Evolutionary conservation across 2,888 invertebrate species (phyloP).

Genomic region (Ethmia dodecea): DNA sequence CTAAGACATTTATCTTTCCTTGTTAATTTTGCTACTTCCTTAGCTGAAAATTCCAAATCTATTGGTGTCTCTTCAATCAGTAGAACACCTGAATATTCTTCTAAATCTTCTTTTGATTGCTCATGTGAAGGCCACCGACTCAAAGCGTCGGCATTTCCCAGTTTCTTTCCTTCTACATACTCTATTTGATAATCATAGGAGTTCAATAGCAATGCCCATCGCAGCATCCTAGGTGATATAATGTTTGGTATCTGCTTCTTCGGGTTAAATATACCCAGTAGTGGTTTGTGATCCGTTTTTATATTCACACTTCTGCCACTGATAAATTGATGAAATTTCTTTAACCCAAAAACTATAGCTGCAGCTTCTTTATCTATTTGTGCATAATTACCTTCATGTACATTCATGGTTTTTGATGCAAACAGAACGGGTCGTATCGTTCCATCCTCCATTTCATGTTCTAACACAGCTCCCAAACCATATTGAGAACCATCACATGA

Average conservation of each 20-base stretch:
- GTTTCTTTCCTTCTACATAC: not conserved
- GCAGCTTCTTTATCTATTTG: slow-evolving; percentile 30
- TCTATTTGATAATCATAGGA: not conserved
- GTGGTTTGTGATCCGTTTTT: not conserved
- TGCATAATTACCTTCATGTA: slow-evolving; percentile 24
- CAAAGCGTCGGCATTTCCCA: not conserved
- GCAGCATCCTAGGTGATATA: not conserved
- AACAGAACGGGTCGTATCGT: slow-evolving; percentile 24
- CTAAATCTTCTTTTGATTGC: too few relatives aligned
- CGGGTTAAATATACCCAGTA: not conserved
- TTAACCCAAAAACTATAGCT: slow-evolving; percentile 18
- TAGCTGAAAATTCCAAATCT: slow-evolving; percentile 3
- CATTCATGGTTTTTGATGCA: slow-evolving; percentile 29
- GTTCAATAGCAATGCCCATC: not conserved
- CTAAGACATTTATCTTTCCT: too few relatives aligned
- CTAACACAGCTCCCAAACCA: slow-evolving; percentile 29
- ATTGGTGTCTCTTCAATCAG: too few relatives aligned
- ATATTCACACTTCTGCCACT: slow-evolving; percentile 4
- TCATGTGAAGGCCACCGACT: too few relatives aligned
- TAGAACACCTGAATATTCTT: too few relatives aligned
- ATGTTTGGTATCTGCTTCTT: not conserved
- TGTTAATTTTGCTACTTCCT: slow-evolving; percentile 3
- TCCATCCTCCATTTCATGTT: slow-evolving; percentile 21
- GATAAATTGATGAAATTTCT: slow-evolving; percentile 28
- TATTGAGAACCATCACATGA: slow-evolving; percentile 1